Base-by-base conservation (phyloP, 2,113 vertebrate species). In the Rana temporaria region DNA sequence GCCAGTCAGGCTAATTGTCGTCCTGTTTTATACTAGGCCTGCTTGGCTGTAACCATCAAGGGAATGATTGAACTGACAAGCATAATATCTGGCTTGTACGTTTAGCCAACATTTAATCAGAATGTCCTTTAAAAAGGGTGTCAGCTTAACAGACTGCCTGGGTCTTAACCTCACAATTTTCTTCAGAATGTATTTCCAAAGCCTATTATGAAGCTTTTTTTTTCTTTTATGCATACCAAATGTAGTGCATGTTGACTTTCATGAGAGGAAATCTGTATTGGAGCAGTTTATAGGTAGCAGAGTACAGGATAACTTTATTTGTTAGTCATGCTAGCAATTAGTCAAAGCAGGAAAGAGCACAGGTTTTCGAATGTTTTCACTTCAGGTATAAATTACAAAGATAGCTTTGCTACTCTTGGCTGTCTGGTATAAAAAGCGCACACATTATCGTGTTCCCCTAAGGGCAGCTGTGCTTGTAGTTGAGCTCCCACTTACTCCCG, bases 1-100 rank as follows among this genome's bases (percentile, higher is more conserved):
- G 26, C 73, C 12, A 85, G 85, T 70, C 76, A 17, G 85, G 19
- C 1, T 90, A 81, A 87, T 79, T 84, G 6, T 17, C 85, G 22
- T 32, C 8, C 0, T 72, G 38, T 68, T 87, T 87, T 77, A 84
- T 65, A 34, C 19, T 15, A 74, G 55, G 85, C 60, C 52, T 71
- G 48, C 56, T 6, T 55, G 80, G 53, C 42, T 84, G 60, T 63
- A 86, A 16, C 18, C 0, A 73, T 80, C 20, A 82, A 3, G 68
- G 68, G 72, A 79, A 17, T 2, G 79, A 65, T 66, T 12, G 9
- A 30, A 18, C 17, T 82, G 38, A 60, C 32, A 55, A 85, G 4
- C 17, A 80, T 86, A 7, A 5, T 15, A 52, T 78, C 67, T 67
- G 18, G 62, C 59, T 59, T 75, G 70, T 73, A 73, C 24, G 52